Base-by-base conservation (phyloP, 37 sponge, comb jelly and placozoan genomes). In the Geodia barretti region DNA sequence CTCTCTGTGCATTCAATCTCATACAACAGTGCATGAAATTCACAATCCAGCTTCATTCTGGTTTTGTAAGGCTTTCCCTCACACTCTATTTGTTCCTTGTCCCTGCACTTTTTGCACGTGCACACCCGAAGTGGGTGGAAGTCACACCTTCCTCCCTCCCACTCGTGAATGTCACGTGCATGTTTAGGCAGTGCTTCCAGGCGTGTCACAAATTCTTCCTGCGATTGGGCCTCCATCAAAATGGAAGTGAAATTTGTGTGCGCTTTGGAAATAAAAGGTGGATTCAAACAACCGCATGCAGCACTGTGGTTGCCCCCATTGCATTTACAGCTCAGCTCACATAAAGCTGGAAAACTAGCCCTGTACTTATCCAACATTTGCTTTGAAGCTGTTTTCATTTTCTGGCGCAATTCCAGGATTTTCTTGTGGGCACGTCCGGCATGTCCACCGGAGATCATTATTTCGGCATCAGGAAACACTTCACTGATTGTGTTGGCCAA, bases 361-460 rank as follows among this genome's bases (percentile, higher is more conserved):
- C 34, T 78, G 7, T 78, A n/a, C 79, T 61, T 60, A 43, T 47
- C 20, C n/a, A n/a, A n/a, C n/a, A n/a, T n/a, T n/a, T n/a, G n/a
- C n/a, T n/a, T n/a, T n/a, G n/a, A n/a, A n/a, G n/a, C n/a, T n/a
- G n/a, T n/a, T n/a, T n/a, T n/a, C n/a, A n/a, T n/a, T n/a, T n/a
- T n/a, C n/a, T n/a, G n/a, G n/a, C n/a, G 47, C 5, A 41, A 43
- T 9, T n/a, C 28, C 40, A 72, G 73, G 4, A 32, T 63, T 24
- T 81, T 70, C 2, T 4, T 7, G 37, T 81, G 82, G 23, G 73
- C 63, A 21, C 67, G 17, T 36, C 64, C 82, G 32, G 68, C 64
- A 81, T 81, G 82, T 21, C 82, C 82, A 30, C 69, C 65, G 24
- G 73, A 81, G 11, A 40, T 7, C 82, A 81, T 81, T 2, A 81